Conservation (phyloP, 30 jellyfish, hydroid and myxozoan species). For the Catostylus mosaicus region DNA sequence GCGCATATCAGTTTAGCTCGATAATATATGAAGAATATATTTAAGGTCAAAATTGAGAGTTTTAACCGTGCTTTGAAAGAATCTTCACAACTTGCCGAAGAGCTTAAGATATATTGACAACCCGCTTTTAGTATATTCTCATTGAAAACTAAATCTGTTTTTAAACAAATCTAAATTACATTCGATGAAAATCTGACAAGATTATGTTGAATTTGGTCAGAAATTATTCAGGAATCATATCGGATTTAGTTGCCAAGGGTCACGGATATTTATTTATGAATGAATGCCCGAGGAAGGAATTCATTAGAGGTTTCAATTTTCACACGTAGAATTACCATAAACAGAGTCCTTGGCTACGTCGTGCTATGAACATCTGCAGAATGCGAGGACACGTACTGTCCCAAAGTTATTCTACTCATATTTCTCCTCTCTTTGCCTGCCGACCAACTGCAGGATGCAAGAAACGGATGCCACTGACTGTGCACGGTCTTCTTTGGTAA, state of each 20-base stretch:
- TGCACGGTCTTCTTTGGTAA: not conserved
- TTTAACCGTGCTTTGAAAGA: no score
- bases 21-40: no score
- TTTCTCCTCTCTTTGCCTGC: not conserved
- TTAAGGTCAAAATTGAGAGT: no score
- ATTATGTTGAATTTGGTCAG: not conserved
- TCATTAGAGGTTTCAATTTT: not conserved
- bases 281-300: not conserved
- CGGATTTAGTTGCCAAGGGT: not conserved
- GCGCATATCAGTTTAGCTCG: no score
- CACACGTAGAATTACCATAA: conserved; percentile 5
- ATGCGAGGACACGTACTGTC: not conserved
- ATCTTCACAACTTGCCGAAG: no score
- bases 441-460: not conserved
- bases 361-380: conserved; percentile 2
- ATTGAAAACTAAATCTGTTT: not conserved
- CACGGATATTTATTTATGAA: conserved; percentile 6
- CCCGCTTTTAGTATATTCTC: no score
- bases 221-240: not conserved
- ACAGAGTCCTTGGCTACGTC: not conserved
- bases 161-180: not conserved
- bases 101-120: no score
- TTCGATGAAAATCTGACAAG: not conserved
- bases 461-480: not conserved
- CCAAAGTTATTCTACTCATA: not conserved